Evolutionary conservation across 1,140 invertebrate genomes (phyloP).

Genomic region (Drosophila nigrodunni): DNA sequence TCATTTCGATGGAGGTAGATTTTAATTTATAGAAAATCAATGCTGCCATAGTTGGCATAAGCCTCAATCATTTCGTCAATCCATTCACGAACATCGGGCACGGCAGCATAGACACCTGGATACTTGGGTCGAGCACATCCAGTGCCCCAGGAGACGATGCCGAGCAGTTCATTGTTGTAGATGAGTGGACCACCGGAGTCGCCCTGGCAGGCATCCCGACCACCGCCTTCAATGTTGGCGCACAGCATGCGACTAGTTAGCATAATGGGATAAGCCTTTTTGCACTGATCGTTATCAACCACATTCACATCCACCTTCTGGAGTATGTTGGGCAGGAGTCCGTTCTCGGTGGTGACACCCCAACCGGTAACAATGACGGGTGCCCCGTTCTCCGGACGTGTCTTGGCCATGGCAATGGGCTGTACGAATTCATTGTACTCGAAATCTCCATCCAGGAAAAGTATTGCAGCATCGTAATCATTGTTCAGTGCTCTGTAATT

Average conservation of each 20-base stretch:
- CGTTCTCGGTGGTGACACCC: conserved; percentile 61
- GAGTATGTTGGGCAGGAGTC: conserved; percentile 52
- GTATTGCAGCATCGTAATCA: conserved; percentile 71
- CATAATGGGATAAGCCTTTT: conserved; percentile 48
- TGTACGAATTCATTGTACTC: conserved; percentile 55
- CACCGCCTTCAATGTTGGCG: conserved; percentile 84
- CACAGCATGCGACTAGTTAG: conserved; percentile 86
- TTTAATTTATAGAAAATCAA: conserved; percentile 55
- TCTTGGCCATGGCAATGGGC: conserved; percentile 62
- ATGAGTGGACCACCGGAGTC: conserved; percentile 85
- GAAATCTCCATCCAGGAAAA: conserved; percentile 64
- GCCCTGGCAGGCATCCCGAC: conserved; percentile 86
- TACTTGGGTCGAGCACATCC: conserved; percentile 87
- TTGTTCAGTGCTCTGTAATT: conserved; percentile 59
- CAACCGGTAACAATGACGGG: conserved; percentile 70
- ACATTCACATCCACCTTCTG: conserved; percentile 65
- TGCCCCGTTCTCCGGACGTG: conserved; percentile 53
- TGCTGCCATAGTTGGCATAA: conserved; percentile 41
- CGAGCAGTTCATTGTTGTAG: conserved; percentile 84
- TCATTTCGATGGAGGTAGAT: background rate
- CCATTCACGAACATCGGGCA: conserved; percentile 85
- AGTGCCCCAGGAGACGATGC: conserved; percentile 89
- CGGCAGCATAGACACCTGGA: conserved; percentile 89
- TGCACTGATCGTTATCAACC: conserved; percentile 60
- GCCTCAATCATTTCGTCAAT: conserved; percentile 23